A percentile compares a stretch with the other conserved stretches of the same genome.
These are phyloP conservation scores for Syritta pipiens DNA, from an alignment of 2,888 invertebrate genomes.

Conservation along the genomic window DNA sequence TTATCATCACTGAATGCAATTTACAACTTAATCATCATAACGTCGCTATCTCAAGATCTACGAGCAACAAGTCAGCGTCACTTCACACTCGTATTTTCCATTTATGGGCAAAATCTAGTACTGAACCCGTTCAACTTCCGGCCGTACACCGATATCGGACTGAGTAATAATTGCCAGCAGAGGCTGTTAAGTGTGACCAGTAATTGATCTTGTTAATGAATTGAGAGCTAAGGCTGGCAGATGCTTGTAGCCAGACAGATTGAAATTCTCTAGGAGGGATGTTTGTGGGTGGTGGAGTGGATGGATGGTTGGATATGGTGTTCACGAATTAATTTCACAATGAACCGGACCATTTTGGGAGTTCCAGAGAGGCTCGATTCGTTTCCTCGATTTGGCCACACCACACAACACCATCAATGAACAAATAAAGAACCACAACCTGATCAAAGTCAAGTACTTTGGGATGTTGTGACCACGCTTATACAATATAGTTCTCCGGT, in stretches of 20 bases:
- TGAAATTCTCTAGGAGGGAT: not conserved
- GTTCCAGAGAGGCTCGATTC: conserved; percentile 11
- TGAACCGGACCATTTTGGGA: conserved; percentile 22
- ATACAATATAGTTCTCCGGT: no score
- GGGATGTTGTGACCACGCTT: no score
- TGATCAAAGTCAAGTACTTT: not conserved
- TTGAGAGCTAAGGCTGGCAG: no score
- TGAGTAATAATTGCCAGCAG: not conserved
- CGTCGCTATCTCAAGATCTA: no score
- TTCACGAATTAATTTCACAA: not conserved
- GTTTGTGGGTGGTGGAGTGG: conserved; percentile 3
- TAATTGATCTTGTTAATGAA: not conserved
- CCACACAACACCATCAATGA: conserved; percentile 6
- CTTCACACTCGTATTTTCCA: not conserved
- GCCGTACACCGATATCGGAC: no score
- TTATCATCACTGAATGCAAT: not conserved
- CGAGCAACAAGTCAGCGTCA: no score
- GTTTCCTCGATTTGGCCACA: conserved; percentile 7
- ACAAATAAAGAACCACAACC: conserved; percentile 9
- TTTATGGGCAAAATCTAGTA: not conserved
- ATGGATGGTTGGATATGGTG: not conserved
- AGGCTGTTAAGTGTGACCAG: no score
- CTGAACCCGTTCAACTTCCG: not conserved
- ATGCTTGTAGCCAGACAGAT: not conserved
- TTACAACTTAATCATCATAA: no score